Evolutionary conservation across 2,797 vertebrate species (phyloP).

Genomic region (Parotocinclus haroldoi): DNA sequence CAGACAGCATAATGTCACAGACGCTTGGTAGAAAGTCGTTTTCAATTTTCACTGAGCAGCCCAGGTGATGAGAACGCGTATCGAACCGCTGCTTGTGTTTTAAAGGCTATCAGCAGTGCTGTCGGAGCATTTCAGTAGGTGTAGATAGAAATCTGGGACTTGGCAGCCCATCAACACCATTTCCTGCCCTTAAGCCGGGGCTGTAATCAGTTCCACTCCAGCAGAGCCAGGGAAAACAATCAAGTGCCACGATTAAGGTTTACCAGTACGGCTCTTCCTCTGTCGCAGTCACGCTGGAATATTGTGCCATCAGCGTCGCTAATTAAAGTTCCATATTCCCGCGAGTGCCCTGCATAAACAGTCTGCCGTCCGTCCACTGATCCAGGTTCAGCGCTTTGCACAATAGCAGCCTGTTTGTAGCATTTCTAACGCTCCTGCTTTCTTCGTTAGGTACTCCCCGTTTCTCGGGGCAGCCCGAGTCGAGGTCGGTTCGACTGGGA

Average conservation of each 20-base stretch:
- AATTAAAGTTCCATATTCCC: not conserved
- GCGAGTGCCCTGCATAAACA: slow-evolving; percentile 23
- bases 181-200: too few relatives aligned
- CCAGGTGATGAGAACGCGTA: not conserved
- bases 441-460: slow-evolving; percentile 77
- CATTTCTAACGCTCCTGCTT: not conserved
- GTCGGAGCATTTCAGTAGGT: not conserved
- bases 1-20: not conserved
- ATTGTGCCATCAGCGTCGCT: not conserved
- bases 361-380: slow-evolving; percentile 62
- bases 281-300: not conserved
- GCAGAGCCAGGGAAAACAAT: too few relatives aligned
- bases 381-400: not conserved
- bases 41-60: not conserved
- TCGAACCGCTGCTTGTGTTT: not conserved
- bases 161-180: not conserved
- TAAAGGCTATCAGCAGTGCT: not conserved
- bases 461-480: slow-evolving; percentile 81
- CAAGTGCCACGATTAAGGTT: not conserved
- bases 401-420: not conserved
- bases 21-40: not conserved
- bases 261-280: not conserved
- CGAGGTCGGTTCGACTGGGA: slow-evolving; percentile 65
- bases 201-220: too few relatives aligned
- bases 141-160: not conserved